A percentile compares a stretch with the other conserved stretches of the same genome.
Conservation (phyloP, 1,140 invertebrate species). For the Drosophila seguyi region DNA sequence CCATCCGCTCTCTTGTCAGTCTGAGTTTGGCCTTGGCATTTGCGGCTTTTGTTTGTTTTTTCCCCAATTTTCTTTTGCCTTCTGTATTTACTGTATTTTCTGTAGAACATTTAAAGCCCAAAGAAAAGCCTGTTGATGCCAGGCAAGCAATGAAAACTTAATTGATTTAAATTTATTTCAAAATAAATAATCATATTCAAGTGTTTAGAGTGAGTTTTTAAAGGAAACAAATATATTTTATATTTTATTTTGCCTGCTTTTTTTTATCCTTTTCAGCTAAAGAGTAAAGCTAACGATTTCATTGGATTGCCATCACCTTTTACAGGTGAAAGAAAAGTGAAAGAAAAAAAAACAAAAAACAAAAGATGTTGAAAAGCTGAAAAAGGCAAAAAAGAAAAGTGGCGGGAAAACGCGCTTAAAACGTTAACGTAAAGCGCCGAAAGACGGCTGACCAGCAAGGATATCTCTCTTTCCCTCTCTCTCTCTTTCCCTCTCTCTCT, state of each 20-base stretch:
- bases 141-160: background rate
- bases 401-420: constrained; percentile 29
- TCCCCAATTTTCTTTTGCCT: constrained; percentile 16
- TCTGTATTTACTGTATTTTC: background rate
- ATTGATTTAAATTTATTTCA: background rate
- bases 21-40: constrained; percentile 72
- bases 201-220: background rate
- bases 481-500: no score
- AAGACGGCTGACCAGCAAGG: constrained; percentile 39
- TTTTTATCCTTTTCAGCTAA: background rate
- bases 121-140: constrained; percentile 10
- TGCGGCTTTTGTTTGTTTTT: constrained; percentile 58
- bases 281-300: constrained; percentile 68
- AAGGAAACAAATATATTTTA: background rate
- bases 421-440: constrained; percentile 44
- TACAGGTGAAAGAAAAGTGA: background rate
- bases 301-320: constrained; percentile 58
- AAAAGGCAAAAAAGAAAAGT: constrained; percentile 8
- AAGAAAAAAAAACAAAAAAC: background rate
- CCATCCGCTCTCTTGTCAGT: constrained; percentile 32
- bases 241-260: background rate
- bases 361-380: background rate
- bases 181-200: background rate
- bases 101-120: constrained; percentile 20
- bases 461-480: no score